Evolutionary conservation across 2,888 invertebrate genomes (phyloP).

Genomic region (Brachyopa scutellaris): DNA sequence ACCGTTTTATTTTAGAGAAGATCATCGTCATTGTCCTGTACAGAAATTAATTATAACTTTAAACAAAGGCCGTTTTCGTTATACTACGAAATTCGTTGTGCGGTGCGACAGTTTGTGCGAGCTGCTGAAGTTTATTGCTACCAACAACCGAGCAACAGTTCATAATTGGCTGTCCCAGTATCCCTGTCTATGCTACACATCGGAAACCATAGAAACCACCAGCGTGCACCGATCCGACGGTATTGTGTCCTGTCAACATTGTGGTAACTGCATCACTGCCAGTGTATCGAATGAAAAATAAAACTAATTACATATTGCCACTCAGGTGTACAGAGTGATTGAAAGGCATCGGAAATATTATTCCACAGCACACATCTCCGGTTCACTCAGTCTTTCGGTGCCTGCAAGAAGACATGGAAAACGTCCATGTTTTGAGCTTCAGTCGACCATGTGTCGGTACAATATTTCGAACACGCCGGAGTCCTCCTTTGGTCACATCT

Average conservation of each 20-base stretch:
- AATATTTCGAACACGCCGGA: slow-evolving; percentile 31
- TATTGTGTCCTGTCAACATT: slow-evolving; percentile 20
- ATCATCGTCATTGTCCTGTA: neutral
- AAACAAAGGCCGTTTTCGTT: neutral
- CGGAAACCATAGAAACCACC: neutral
- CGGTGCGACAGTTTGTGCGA: neutral
- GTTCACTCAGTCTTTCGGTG: slow-evolving; percentile 1
- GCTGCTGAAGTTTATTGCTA: neutral
- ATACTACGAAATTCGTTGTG: neutral
- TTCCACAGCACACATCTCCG: slow-evolving; percentile 30
- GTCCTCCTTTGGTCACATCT: slow-evolving; percentile 1
- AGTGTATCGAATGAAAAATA: slow-evolving; percentile 40
- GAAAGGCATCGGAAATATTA: slow-evolving; percentile 59
- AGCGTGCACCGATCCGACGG: neutral
- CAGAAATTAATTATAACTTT: neutral
- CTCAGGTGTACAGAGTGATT: slow-evolving; percentile 61
- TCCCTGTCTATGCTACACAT: neutral
- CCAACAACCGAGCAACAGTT: slow-evolving; percentile 27
- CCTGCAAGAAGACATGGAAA: slow-evolving; percentile 43
- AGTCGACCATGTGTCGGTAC: slow-evolving; percentile 26
- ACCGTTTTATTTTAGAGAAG: neutral
- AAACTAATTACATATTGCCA: slow-evolving; percentile 65
- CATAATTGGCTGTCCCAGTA: neutral
- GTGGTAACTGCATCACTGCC: neutral
- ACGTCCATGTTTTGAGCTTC: slow-evolving; percentile 15